Conservation (phyloP, 2,888 invertebrate genomes). For the Abscondita cerata region DNA sequence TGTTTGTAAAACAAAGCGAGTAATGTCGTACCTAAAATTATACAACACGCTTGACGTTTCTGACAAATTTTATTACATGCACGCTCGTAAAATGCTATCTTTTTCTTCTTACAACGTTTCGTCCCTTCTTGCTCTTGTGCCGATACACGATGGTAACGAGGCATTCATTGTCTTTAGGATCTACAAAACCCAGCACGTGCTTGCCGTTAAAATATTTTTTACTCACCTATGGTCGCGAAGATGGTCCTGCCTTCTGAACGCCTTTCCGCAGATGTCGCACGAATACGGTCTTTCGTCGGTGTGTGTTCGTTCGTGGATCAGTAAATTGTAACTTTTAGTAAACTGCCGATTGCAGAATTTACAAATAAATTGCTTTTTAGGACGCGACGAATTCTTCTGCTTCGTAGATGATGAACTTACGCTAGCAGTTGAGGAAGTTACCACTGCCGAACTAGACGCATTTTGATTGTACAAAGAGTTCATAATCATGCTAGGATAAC, state of each 20-base stretch:
- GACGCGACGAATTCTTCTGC: constrained; percentile 68
- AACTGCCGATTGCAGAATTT: constrained; percentile 97
- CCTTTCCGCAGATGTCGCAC: constrained; percentile 97
- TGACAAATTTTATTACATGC: constrained; percentile 35
- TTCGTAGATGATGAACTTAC: constrained; percentile 48
- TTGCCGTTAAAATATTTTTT: background rate
- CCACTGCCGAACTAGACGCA: constrained; percentile 61
- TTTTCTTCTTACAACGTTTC: constrained; percentile 18
- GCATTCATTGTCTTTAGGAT: constrained; percentile 21
- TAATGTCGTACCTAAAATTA: constrained; percentile 29
- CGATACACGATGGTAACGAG: constrained; percentile 16
- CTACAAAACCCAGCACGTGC: constrained; percentile 21
- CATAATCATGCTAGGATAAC: constrained; percentile 74
- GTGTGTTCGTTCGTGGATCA: constrained; percentile 97
- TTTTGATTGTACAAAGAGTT: constrained; percentile 71
- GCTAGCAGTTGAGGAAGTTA: constrained; percentile 57
- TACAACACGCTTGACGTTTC: constrained; percentile 24
- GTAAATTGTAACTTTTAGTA: constrained; percentile 95
- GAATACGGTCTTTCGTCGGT: constrained; percentile 97
- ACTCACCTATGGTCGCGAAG: constrained; percentile 90
- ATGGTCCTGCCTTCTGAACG: constrained; percentile 96
- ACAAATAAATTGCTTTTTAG: constrained; percentile 98
- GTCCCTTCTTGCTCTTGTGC: background rate
- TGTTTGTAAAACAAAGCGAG: constrained; percentile 28
- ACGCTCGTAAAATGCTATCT: constrained; percentile 26